Percentiles rank a stretch among this genome's conserved stretches.
Conservation (phyloP, 2,797 vertebrate species). For the Lophotriccus pileatus region DNA sequence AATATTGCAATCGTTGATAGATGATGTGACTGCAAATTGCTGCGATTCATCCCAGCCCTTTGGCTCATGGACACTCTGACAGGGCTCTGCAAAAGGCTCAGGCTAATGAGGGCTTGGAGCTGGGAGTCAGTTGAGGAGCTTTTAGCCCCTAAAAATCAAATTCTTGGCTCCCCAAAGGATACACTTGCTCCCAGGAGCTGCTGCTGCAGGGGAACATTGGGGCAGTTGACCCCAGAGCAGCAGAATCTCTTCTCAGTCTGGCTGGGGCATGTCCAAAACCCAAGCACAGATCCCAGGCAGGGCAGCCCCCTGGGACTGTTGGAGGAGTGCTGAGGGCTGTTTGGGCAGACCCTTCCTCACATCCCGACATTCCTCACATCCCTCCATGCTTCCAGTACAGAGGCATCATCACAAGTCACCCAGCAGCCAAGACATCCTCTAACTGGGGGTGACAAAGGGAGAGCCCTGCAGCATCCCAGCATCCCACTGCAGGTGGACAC, state of each 20-base stretch:
- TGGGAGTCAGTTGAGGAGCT: neutral
- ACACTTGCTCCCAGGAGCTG: rapidly evolving
- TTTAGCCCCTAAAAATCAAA: neutral
- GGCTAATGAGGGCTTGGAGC: neutral
- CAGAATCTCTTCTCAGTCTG: rapidly evolving
- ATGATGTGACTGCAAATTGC: constrained; percentile 11
- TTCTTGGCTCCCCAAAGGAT: neutral
- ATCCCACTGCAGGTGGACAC: neutral
- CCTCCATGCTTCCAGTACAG: neutral
- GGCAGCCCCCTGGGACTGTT: neutral
- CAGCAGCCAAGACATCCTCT: neutral
- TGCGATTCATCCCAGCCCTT: neutral
- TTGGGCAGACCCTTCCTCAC: neutral
- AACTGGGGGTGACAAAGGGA: neutral
- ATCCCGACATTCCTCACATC: neutral
- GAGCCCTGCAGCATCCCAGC: neutral
- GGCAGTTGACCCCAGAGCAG: neutral
- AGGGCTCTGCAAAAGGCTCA: neutral
- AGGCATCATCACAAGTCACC: neutral
- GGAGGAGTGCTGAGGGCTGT: neutral
- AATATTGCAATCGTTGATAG: neutral
- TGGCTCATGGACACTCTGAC: neutral
- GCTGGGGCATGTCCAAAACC: neutral
- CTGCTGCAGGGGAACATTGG: neutral
- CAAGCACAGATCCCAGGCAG: neutral